A percentile compares a stretch with the other conserved stretches of the same genome.
Evolutionary conservation across 2,888 invertebrate species (phyloP).

Genomic region (Euphydryas editha): DNA sequence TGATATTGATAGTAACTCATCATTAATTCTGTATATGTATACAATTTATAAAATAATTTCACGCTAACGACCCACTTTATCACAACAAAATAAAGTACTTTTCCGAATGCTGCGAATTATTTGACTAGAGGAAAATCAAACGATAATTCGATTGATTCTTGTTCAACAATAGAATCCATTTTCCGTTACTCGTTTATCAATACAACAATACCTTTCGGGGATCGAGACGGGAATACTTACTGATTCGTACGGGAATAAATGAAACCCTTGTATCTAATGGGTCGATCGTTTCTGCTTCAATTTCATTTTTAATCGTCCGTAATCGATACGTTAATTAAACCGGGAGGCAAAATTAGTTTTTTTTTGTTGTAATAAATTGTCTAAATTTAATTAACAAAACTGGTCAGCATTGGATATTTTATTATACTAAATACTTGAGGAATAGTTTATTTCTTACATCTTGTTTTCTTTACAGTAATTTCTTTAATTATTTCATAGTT

Average conservation of each 20-base stretch:
- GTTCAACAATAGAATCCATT: constrained; percentile 22
- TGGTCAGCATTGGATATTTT: no score
- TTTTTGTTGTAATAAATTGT: no score
- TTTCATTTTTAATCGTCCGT: constrained; percentile 36
- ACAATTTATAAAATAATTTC: neutral
- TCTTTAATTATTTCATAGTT: neutral
- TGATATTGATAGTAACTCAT: no score
- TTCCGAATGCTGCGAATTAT: constrained; percentile 10
- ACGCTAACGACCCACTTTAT: neutral
- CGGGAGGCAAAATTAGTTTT: no score
- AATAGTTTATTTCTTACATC: no score
- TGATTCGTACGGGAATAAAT: constrained; percentile 21
- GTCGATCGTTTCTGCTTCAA: constrained; percentile 32
- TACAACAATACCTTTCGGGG: constrained; percentile 18
- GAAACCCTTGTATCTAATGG: constrained; percentile 38
- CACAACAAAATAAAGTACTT: neutral
- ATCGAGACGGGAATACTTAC: constrained; percentile 16
- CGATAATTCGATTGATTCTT: constrained; percentile 40
- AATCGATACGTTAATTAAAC: constrained; percentile 13
- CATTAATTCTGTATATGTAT: no score
- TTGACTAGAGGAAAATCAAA: constrained; percentile 18
- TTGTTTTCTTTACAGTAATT: no score
- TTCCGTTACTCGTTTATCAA: constrained; percentile 29
- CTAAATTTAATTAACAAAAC: no score
- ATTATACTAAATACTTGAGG: no score